These are phyloP conservation scores for Calliopum simillimum DNA, from an alignment of 2,888 invertebrate genomes.

Conservation along the genomic window DNA sequence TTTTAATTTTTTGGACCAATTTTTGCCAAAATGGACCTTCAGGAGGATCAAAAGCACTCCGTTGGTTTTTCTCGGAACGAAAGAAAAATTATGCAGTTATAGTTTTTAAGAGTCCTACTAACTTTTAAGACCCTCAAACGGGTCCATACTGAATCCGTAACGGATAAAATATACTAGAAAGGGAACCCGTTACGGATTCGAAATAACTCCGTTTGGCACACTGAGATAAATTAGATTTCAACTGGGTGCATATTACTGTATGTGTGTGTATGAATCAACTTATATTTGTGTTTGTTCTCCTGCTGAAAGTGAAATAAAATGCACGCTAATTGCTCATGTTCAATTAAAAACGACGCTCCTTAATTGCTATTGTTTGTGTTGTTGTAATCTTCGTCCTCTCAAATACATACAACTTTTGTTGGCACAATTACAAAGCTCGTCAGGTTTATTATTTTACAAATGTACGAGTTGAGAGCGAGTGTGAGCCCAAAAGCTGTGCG, in stretches of 20 bases:
- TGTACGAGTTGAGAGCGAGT: slow-evolving; percentile 20
- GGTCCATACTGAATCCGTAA: too few species aligned
- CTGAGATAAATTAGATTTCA: background rate
- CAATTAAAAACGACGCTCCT: slow-evolving; percentile 55
- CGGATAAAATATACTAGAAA: too few species aligned
- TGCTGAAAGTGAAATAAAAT: slow-evolving; percentile 56
- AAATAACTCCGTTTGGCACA: too few species aligned
- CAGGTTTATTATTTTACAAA: background rate
- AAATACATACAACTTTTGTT: slow-evolving; percentile 6
- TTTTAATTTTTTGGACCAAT: too few species aligned
- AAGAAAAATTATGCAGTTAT: too few species aligned
- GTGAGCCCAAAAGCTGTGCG: background rate
- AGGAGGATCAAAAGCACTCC: too few species aligned
- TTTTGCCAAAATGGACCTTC: too few species aligned
- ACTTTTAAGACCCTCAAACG: too few species aligned
- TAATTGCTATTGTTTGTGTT: slow-evolving; percentile 26
- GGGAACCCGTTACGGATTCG: too few species aligned
- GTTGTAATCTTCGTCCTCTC: slow-evolving; percentile 20
- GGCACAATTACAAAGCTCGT: slow-evolving; percentile 33
- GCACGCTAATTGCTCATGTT: slow-evolving; percentile 62
- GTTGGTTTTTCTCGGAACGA: too few species aligned
- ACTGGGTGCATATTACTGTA: slow-evolving; percentile 7
- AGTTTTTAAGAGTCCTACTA: too few species aligned
- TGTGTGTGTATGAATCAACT: background rate
- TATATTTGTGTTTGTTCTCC: background rate